Conservation (phyloP, 2,888 invertebrate genomes). For the Petrophora chlorosata region DNA sequence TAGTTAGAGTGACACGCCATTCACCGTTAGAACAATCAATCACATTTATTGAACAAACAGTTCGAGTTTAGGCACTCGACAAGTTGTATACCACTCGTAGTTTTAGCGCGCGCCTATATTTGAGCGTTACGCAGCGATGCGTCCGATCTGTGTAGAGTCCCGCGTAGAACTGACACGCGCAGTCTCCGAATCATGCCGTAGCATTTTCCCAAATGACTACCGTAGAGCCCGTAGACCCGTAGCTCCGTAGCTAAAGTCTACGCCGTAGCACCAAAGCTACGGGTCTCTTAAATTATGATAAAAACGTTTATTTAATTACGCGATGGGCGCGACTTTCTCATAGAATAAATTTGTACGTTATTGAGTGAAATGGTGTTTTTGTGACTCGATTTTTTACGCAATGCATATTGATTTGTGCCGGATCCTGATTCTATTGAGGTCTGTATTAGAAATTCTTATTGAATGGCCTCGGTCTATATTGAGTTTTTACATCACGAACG, state of each 20-base stretch:
- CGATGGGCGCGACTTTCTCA: constrained; percentile 30
- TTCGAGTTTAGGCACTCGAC: constrained; percentile 18
- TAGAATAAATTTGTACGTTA: constrained; percentile 2
- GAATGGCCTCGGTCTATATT: no score
- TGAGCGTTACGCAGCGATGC: constrained; percentile 13
- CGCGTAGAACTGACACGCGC: constrained; percentile 73
- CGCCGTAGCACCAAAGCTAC: constrained; percentile 45
- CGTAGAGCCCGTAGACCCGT: constrained; percentile 36
- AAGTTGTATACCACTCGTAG: constrained; percentile 15
- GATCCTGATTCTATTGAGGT: not conserved
- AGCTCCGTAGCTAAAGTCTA: constrained; percentile 36
- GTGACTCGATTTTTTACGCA: constrained; percentile 1
- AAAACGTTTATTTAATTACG: constrained; percentile 56
- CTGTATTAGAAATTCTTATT: not conserved
- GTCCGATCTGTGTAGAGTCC: constrained; percentile 48
- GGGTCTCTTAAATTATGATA: constrained; percentile 49
- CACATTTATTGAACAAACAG: constrained; percentile 52
- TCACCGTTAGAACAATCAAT: constrained; percentile 58
- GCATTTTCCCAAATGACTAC: constrained; percentile 53
- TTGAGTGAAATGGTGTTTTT: constrained; percentile 3
- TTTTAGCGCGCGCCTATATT: constrained; percentile 21
- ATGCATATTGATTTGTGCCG: not conserved
- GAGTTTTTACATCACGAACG: no score
- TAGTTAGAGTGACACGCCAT: constrained; percentile 50
- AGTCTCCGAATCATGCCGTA: constrained; percentile 68